phyloP scores from a whole-genome alignment of 1,140 invertebrate genomes.

The Carposina sasakii region DNA sequence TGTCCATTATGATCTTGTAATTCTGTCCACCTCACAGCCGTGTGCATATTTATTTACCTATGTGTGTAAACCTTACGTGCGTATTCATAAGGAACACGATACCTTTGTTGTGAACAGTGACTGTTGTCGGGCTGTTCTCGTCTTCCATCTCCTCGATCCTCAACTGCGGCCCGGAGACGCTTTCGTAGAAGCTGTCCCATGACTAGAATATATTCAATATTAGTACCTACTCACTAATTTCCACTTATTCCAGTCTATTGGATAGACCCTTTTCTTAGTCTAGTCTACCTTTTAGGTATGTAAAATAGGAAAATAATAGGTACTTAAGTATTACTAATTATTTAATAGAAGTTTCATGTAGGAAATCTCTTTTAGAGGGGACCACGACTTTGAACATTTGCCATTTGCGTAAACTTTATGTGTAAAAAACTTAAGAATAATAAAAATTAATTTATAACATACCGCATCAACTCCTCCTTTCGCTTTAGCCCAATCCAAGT shows the following conservation, averaged over 20 bases:
- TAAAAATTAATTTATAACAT: conserved; percentile 16
- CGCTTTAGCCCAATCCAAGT: conserved; percentile 50
- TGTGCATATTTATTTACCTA: background rate
- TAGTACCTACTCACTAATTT: background rate
- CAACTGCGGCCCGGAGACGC: conserved; percentile 36
- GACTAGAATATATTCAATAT: conserved; percentile 34
- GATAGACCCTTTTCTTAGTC: background rate
- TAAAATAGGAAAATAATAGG: conserved; percentile 3
- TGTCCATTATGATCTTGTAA: background rate
- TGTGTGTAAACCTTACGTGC: background rate
- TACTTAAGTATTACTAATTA: background rate
- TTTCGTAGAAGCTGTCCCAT: conserved; percentile 67
- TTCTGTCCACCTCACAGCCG: background rate
- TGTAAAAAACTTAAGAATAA: background rate
- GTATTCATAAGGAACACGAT: background rate
- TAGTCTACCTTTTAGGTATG: background rate
- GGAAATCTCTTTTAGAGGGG: background rate
- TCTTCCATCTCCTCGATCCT: conserved; percentile 55
- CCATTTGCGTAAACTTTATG: background rate
- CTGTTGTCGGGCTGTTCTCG: conserved; percentile 43
- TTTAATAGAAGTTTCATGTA: background rate
- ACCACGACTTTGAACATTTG: background rate
- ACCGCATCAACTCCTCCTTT: conserved; percentile 47
- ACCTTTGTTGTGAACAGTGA: conserved; percentile 17
- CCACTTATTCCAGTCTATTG: background rate